phyloP scores from a whole-genome alignment of 2,888 invertebrate genomes.

The Nebria brevicollis region DNA sequence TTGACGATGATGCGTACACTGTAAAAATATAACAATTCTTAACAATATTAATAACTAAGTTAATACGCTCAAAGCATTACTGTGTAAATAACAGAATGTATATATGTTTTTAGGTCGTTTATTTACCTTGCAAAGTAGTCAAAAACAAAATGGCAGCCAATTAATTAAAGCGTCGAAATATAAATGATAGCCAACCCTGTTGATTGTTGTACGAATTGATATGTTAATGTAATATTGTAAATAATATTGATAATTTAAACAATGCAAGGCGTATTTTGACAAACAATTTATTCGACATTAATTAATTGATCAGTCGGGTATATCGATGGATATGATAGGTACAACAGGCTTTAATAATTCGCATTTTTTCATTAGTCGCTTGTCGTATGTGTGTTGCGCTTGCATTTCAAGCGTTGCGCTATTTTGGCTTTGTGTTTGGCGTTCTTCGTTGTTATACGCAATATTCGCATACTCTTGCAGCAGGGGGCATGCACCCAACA shows the following conservation, averaged over 20 bases:
- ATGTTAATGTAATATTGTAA: not conserved
- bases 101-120: not conserved
- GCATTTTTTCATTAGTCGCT: constrained; percentile 75
- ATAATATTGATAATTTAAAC: not conserved
- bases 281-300: constrained; percentile 13
- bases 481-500: constrained; percentile 93
- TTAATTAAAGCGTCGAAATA: not conserved
- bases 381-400: constrained; percentile 64
- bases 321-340: constrained; percentile 89
- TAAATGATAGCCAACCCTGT: too few relatives aligned
- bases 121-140: not conserved
- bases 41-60: not conserved
- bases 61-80: not conserved
- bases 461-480: constrained; percentile 99
- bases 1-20: not conserved
- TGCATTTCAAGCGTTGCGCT: constrained; percentile 63
- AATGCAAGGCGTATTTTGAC: constrained; percentile 15
- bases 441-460: constrained; percentile 81
- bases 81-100: not conserved
- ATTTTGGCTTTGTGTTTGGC: constrained; percentile 57
- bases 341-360: constrained; percentile 86
- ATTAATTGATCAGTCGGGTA: constrained; percentile 80
- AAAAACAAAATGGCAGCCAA: not conserved
- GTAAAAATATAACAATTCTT: constrained; percentile 1
- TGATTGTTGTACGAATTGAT: not conserved